Evolutionary conservation across 37 sponge, comb jelly and placozoan genomes (phyloP).

Genomic region (Dysidea cf. avara): DNA sequence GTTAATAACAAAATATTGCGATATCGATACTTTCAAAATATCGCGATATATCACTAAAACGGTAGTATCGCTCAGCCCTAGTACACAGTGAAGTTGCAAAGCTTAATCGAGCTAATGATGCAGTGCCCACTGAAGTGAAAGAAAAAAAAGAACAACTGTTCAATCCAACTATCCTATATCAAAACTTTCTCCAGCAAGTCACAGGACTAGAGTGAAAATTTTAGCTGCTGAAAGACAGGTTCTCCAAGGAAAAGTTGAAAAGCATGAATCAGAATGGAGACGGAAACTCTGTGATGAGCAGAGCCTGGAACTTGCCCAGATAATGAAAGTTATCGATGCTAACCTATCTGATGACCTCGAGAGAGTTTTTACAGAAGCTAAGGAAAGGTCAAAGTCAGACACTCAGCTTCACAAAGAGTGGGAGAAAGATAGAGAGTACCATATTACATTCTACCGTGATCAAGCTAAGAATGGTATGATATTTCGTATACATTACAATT

Average conservation of each 20-base stretch:
- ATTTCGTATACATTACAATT: too few species aligned
- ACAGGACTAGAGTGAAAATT: too few species aligned
- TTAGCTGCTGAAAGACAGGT: not conserved
- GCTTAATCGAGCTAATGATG: too few species aligned
- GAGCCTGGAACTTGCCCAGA: not conserved
- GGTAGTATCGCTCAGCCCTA: too few species aligned
- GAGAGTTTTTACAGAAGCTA: constrained; percentile 1
- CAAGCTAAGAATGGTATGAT: constrained; percentile 17
- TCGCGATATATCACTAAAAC: too few species aligned
- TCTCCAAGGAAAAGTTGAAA: not conserved
- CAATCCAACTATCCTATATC: too few species aligned
- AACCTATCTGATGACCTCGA: not conserved
- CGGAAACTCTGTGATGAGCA: not conserved
- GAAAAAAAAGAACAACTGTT: too few species aligned
- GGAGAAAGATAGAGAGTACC: not conserved
- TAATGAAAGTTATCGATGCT: not conserved
- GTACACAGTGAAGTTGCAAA: too few species aligned
- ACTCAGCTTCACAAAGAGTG: not conserved
- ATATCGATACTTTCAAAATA: too few species aligned
- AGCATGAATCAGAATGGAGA: constrained; percentile 5
- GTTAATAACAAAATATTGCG: too few species aligned
- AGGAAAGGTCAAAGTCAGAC: not conserved
- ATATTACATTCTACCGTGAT: not conserved
- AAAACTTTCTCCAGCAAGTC: too few species aligned
- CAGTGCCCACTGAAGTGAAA: too few species aligned